These are phyloP conservation scores for Heteropelma amictum DNA, from an alignment of 2,888 invertebrate genomes.

Conservation along the genomic window DNA sequence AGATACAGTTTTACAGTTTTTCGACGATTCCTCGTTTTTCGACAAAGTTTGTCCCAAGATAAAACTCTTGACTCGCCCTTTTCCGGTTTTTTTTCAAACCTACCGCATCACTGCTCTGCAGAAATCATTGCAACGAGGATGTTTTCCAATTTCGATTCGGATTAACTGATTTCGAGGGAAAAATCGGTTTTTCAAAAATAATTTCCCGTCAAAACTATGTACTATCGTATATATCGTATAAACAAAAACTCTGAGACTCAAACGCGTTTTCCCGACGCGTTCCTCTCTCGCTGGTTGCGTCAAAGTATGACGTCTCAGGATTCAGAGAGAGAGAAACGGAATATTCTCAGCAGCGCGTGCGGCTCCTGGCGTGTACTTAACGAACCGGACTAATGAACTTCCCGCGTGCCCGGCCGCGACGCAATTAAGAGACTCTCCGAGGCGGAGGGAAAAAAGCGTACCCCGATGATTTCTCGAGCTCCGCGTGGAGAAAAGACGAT, in stretches of 20 bases:
- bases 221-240: background rate
- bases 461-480: slow-evolving; percentile 25
- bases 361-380: slow-evolving; percentile 47
- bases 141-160: too few relatives aligned
- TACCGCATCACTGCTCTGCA: too few relatives aligned
- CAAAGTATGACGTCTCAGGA: slow-evolving; percentile 23
- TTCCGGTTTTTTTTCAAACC: too few relatives aligned
- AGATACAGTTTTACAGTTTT: too few relatives aligned
- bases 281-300: slow-evolving; percentile 42
- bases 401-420: slow-evolving; percentile 51
- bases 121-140: too few relatives aligned
- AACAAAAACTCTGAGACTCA: background rate
- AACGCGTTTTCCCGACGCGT: background rate
- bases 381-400: slow-evolving; percentile 57
- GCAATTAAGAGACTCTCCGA: slow-evolving; percentile 52
- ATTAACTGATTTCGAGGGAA: too few relatives aligned
- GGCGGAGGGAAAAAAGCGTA: slow-evolving; percentile 22
- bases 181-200: too few relatives aligned
- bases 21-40: too few relatives aligned
- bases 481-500: slow-evolving; percentile 2
- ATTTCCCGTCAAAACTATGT: too few relatives aligned
- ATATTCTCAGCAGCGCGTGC: slow-evolving; percentile 15
- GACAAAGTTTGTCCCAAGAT: too few relatives aligned
- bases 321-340: background rate
- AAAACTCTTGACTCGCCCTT: too few relatives aligned